A percentile compares a stretch with the other conserved stretches of the same genome.
Conservation (phyloP, 1,140 invertebrate genomes). For the Ceratina japonica region DNA sequence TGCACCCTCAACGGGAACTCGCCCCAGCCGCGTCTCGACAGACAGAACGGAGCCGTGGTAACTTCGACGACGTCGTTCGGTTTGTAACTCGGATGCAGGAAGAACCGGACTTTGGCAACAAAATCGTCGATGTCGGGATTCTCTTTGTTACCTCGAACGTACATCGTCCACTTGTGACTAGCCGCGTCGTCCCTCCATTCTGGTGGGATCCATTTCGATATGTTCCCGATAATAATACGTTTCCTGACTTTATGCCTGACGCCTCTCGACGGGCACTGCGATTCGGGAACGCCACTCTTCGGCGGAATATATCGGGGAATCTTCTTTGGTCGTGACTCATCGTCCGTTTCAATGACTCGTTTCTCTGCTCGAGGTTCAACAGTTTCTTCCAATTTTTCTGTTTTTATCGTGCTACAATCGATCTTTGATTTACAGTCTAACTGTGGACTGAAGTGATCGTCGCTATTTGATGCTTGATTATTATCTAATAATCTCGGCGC, state of each 20-base stretch:
- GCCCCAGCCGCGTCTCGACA: conserved; percentile 92
- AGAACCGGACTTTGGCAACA: conserved; percentile 88
- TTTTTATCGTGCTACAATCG: not conserved
- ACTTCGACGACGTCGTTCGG: conserved; percentile 93
- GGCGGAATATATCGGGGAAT: conserved; percentile 76
- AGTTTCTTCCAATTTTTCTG: not conserved
- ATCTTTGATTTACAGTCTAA: not conserved
- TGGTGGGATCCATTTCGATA: conserved; percentile 89
- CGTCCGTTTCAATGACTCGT: conserved; percentile 13
- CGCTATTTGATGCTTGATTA: not conserved
- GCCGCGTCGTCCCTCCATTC: conserved; percentile 84
- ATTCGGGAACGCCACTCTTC: conserved; percentile 66
- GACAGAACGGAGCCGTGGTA: conserved; percentile 87
- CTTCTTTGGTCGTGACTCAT: conserved; percentile 63
- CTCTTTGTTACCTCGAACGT: conserved; percentile 85
- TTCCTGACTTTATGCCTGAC: conserved; percentile 70
- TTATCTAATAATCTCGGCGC: conserved; percentile 61
- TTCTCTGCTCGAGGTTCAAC: not conserved
- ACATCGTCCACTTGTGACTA: conserved; percentile 95
- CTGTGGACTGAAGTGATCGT: not conserved
- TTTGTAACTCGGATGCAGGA: conserved; percentile 91
- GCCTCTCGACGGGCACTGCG: conserved; percentile 64
- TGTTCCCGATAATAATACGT: conserved; percentile 87
- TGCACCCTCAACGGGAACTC: conserved; percentile 92
- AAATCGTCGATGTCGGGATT: conserved; percentile 83